Conservation (phyloP, 2,888 invertebrate species). For the Paralinhomoeus sp. region DNA sequence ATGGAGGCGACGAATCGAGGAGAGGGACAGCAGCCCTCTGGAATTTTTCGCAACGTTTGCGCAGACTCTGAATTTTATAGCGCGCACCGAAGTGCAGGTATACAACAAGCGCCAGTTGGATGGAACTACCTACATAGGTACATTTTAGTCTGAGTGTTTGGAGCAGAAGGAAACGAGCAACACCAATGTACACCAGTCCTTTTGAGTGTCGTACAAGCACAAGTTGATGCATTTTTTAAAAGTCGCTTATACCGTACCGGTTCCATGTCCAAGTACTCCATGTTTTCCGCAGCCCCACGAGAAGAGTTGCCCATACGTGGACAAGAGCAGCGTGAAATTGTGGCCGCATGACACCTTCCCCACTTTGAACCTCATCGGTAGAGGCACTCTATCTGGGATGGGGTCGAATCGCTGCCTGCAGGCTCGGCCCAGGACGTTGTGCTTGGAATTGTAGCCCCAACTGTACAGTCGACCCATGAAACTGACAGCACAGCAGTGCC, state of each 20-base stretch:
- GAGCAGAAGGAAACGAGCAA: background rate
- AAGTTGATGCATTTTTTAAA: too few species aligned
- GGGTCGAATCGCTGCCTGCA: background rate
- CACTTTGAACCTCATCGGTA: conserved; percentile 6
- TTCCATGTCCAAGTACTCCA: conserved; percentile 5
- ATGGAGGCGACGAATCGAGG: conserved; percentile 1
- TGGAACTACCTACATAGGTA: too few species aligned
- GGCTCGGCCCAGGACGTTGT: conserved; percentile 9
- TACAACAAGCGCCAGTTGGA: too few species aligned
- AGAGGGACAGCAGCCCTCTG: background rate
- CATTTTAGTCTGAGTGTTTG: too few species aligned
- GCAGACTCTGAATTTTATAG: too few species aligned
- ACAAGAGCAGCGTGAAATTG: conserved; percentile 41
- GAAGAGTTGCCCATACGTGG: conserved; percentile 37
- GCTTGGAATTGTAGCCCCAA: conserved; percentile 16
- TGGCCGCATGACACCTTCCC: conserved; percentile 40
- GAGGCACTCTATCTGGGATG: conserved; percentile 6
- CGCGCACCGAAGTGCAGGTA: too few species aligned
- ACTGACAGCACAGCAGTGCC: conserved; percentile 17
- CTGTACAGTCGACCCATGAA: conserved; percentile 9
- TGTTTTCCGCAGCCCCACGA: conserved; percentile 39
- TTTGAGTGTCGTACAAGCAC: too few species aligned
- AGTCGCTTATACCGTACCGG: background rate
- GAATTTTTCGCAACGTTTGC: too few species aligned
- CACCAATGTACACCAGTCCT: too few species aligned